Percentiles rank a stretch among this genome's conserved stretches.
phyloP scores from a whole-genome alignment of 2,113 vertebrate species.

The Cyprinodon brontotheroides region DNA sequence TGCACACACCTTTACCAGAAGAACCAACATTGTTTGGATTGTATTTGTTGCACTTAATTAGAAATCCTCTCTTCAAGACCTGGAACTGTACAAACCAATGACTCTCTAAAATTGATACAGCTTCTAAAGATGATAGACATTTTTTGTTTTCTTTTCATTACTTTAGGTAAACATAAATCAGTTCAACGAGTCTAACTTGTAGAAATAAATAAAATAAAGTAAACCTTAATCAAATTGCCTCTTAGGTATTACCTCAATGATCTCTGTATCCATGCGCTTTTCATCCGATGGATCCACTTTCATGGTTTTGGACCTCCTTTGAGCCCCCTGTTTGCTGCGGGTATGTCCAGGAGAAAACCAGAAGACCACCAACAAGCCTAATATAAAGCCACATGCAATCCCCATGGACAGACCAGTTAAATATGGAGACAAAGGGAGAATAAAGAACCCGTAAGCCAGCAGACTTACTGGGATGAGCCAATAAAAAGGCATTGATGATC shows the following conservation, averaged over 20 bases:
- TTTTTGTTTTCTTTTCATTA: no score
- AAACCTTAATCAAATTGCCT: background rate
- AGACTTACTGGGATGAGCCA: conserved; percentile 78
- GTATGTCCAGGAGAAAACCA: conserved; percentile 63
- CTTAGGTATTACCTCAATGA: conserved; percentile 77
- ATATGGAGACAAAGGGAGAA: conserved; percentile 84
- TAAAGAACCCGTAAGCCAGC: conserved; percentile 82
- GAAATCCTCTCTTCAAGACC: no score
- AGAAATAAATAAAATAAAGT: background rate
- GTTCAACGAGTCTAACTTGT: background rate
- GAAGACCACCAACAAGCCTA: conserved; percentile 81
- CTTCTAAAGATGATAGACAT: no score
- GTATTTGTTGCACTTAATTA: no score
- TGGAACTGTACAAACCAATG: no score
- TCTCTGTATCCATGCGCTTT: conserved; percentile 40
- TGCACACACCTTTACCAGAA: no score
- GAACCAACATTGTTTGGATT: no score
- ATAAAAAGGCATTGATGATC: conserved; percentile 66
- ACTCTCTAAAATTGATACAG: no score
- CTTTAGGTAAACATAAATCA: background rate
- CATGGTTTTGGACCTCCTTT: conserved; percentile 16
- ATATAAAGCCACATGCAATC: conserved; percentile 80
- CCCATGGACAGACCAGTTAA: conserved; percentile 83
- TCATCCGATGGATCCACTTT: conserved; percentile 28
- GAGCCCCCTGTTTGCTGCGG: background rate